Evolutionary conservation across 2,113 vertebrate species (phyloP), one percentile per base, ranked within the genome.

Genomic region (Brachypteracias leptosomus): DNA sequence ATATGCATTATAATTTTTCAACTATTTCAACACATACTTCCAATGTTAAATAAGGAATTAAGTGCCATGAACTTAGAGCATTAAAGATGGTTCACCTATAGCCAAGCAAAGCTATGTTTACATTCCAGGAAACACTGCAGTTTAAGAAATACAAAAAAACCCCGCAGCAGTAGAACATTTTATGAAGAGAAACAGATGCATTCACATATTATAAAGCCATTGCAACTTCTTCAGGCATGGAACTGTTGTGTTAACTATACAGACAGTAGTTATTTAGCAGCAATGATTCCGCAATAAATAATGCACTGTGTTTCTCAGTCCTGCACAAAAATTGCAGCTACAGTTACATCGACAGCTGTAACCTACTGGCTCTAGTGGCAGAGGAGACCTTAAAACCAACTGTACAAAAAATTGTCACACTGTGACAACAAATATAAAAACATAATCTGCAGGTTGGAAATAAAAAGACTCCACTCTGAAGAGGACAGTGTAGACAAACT

Each of bases 221-320:
- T 98, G 98, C 98, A 98, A 98, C 97, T 98, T 98, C 98, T 98
- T 97, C 97, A 97, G 98, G 98, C 97, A 97, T 98, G 97, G 97
- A 96, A 98, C 97, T 98, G 97, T 98, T 98, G 96, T 98, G 98
- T 99, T 99, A 99, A 98, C 99, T 98, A 99, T 98, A 98, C 98
- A 99, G 98, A 99, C 99, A 99, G 99, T 99, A 99, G 99, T 99
- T 98, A 98, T 98, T 99, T 99, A 99, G 99, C 99, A 99, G 99
- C 99, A 99, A 98, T 98, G 98, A 98, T 98, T 98, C 98, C 97
- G 97, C 98, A 99, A 99, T 99, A 99, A 99, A 99, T 99, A 99
- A 99, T 98, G 98, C 98, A 98, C 98, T 98, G 97, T 98, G 98
- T 98, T 98, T 98, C 98, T 98, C 98, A 98, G 98, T 98, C 97